Evolutionary conservation across 2,797 vertebrate species (phyloP), one percentile per base, ranked within the genome.

Genomic region (Sebastes iracundus): DNA sequence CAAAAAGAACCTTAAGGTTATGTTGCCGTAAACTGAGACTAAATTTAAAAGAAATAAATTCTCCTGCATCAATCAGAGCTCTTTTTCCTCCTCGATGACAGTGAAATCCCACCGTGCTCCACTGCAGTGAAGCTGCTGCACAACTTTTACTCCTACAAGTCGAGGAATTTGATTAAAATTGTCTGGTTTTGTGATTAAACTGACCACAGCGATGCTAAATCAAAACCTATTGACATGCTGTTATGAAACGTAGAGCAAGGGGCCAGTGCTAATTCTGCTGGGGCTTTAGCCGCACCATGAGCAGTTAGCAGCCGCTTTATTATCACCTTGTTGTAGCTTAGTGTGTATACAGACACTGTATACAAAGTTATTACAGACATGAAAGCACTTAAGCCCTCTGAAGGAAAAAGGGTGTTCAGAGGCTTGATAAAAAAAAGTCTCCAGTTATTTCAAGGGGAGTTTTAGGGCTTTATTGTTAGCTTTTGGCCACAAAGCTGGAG

Each of bases 301-400:
- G 87, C 91, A 80, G 75, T 69, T 79, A 88, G 87, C 80, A 35
- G 76, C 71, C 42, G n/a, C 22, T 90, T 90, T 92, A 92, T 93
- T 92, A 91, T 87, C 91, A 92, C 92, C 90, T 92, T 93, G 89
- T 92, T 87, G 77, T 85, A 92, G 89, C 83, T 91, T 89, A 92
- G 89, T 9, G 67, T 87, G 89, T 86, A 80, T 90, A 87, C 90
- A 82, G 60, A 77, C 60, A 61, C 86, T 86, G 88, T 91, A 91
- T 80, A 92, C 88, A 91, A 86, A 86, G 83, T 91, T 90, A 93
- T 93, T 90, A 87, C 68, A 82, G 82, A 92, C 90, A 86, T 86
- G 84, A 90, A 85, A 90, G 87, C 32, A 23, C 84, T 81, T 89
- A 88, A 93, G 82, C 90, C 84, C 73, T 66, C 74, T 63, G 72